A percentile compares a stretch with the other conserved stretches of the same genome.
These are phyloP conservation scores for Coptotermes formosanus DNA, from an alignment of 1,140 invertebrate genomes.

Conservation along the genomic window DNA sequence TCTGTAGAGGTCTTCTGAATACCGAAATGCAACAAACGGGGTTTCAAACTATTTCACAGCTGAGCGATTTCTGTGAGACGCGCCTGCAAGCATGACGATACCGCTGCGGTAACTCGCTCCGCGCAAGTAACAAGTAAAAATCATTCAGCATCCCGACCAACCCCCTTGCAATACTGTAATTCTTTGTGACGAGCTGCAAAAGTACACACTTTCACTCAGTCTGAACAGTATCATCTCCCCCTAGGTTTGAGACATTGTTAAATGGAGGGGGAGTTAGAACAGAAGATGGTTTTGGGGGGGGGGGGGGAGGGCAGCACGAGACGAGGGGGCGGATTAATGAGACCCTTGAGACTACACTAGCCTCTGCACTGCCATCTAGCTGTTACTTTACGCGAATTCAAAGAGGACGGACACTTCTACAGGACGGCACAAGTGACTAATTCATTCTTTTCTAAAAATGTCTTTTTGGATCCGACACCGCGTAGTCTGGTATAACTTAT, in stretches of 20 bases:
- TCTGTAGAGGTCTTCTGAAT: background rate
- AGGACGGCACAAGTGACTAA: too few relatives aligned
- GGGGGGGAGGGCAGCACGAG: background rate
- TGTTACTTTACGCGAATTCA: background rate
- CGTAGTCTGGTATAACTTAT: too few relatives aligned
- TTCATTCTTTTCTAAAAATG: too few relatives aligned
- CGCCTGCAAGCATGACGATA: background rate
- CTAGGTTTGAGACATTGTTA: background rate
- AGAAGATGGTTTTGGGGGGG: too few relatives aligned
- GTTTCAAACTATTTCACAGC: background rate
- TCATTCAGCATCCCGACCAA: background rate
- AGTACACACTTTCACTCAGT: background rate
- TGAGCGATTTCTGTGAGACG: background rate
- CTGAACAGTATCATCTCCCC: background rate
- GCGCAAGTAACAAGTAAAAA: background rate
- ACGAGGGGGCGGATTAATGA: background rate
- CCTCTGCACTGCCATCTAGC: background rate
- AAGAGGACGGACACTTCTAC: background rate
- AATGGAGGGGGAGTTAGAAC: background rate
- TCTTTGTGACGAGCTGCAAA: background rate
- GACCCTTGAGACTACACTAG: background rate
- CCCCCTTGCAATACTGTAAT: background rate
- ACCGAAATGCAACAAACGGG: background rate
- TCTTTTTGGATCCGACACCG: too few relatives aligned
- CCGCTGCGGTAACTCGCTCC: background rate